A percentile compares a stretch with the other conserved stretches of the same genome.
Evolutionary conservation across 2,888 invertebrate genomes (phyloP).

Genomic region (Chaitophorus viminalis): DNA sequence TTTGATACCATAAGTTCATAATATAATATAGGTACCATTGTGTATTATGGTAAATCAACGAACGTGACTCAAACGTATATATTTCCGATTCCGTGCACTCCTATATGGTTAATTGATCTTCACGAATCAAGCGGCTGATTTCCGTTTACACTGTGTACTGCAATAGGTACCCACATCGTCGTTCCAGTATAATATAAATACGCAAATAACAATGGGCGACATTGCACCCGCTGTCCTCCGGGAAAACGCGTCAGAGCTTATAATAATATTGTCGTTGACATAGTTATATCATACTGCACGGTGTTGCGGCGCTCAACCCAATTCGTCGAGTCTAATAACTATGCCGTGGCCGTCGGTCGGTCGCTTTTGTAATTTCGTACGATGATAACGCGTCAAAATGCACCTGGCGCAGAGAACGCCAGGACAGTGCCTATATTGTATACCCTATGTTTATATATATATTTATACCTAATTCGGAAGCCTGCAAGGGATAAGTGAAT

Average conservation of each 20-base stretch:
- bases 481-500: neutral
- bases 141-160: neutral
- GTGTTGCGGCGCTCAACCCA: neutral
- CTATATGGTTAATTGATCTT: conserved; percentile 1
- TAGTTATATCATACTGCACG: neutral
- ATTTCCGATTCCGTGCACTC: conserved; percentile 11
- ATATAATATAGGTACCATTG: too few species aligned
- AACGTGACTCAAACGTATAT: neutral
- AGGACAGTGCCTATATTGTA: too few species aligned
- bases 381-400: neutral
- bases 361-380: conserved; percentile 1
- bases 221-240: too few species aligned
- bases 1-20: too few species aligned
- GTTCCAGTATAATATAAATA: neutral
- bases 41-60: neutral
- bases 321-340: neutral
- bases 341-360: neutral
- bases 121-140: conserved; percentile 22
- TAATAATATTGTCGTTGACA: too few species aligned
- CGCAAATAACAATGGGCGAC: neutral
- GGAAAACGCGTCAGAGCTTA: neutral
- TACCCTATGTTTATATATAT: too few species aligned
- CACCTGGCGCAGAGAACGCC: neutral
- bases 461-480: neutral
- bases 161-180: neutral